Base-by-base conservation (phyloP, 1,140 invertebrate species). In the Argopecten irradians region DNA sequence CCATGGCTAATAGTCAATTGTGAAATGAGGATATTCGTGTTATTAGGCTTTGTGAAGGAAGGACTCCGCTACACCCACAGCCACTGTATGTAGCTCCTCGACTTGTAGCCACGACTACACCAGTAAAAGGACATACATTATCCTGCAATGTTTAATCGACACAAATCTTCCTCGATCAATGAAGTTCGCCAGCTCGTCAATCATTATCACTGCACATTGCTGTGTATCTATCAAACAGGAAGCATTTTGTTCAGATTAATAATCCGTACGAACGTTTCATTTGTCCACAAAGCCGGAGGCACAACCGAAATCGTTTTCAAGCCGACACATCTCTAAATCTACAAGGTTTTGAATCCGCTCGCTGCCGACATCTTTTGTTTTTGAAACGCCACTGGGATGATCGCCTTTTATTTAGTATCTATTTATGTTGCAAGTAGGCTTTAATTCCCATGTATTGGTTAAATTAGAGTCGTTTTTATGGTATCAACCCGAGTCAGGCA, bases 381-480 rank as follows among this genome's bases (percentile, higher is more conserved):
- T 22, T 71, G 55, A 71, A 71, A 71, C 28, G 55, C 55, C 55
- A 71, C 16, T 8, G 55, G 55, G n/a, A 71, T 5, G 43, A 46
- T 46, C 22, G 13, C 22, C 22, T 28, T 71, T 71, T 71, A 71
- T 71, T 71, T 71, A 71, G 55, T 28, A 16, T 22, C 55, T 71
- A 71, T 71, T 71, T 71, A 71, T 71, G 28, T n/a, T 28, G 16
- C 55, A 71, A 71, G 55, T 71, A 71, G 55, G 55, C 28, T 71
- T 71, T 71, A 71, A 71, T 71, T 28, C 55, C 55, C n/a, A 71
- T 28, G 55, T 71, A 71, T 71, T 28, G 55, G 55, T n/a, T 71
- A 71, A 71, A 28, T 71, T 71, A 71, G 55, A 71, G n/a, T 28
- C 55, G 55, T 71, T 71, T 71, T 28, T n/a, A 71, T 71, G 55